Base-by-base conservation (phyloP, 2,797 vertebrate species). In the Dermochelys coriacea region DNA sequence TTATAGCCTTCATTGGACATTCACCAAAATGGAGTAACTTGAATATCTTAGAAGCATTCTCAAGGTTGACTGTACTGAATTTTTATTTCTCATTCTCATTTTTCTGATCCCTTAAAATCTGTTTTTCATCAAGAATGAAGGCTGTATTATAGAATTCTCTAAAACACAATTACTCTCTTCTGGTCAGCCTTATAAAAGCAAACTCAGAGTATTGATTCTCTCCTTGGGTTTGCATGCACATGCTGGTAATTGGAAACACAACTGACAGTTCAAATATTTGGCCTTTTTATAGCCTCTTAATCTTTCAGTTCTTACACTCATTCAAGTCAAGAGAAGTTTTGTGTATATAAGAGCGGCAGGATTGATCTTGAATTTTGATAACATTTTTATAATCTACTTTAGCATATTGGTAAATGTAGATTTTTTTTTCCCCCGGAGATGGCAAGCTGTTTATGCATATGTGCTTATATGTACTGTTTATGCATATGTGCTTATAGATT, bases 201-300 rank as follows among this genome's bases (percentile, higher is more conserved):
- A 94, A 90, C 21, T 91, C 86, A 37, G 71, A 0, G 1, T 41
- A 49, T 2, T 31, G 59, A 83, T 84, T 92, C 68, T 88, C 68
- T 85, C 52, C 51, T 88, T 95, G 80, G 50, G 23, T 87, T 31
- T 4, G 12, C 25, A 85, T 3, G 0, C 51, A 96, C 47, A 82
- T 86, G 85, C 86, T 47, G 94, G 80, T 87, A 97, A 93, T 61
- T 87, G 85, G 74, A 95, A 97, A 93, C 93, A 91, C 50, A 95
- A 75, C 50, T 89, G 85, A 89, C 74, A 89, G 88, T 93, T 96
- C 91, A 95, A 92, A n/a, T 78, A 94, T 85, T 86, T 93, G 88
- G 34, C 59, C 90, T 86, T 81, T 89, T 91, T 80, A 47, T 27
- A 94, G 47, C 85, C 31, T 71, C 12, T 91, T 81, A 87, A 61